Conservation (phyloP, 2,888 invertebrate genomes). For the Himalopsyche japonica region DNA sequence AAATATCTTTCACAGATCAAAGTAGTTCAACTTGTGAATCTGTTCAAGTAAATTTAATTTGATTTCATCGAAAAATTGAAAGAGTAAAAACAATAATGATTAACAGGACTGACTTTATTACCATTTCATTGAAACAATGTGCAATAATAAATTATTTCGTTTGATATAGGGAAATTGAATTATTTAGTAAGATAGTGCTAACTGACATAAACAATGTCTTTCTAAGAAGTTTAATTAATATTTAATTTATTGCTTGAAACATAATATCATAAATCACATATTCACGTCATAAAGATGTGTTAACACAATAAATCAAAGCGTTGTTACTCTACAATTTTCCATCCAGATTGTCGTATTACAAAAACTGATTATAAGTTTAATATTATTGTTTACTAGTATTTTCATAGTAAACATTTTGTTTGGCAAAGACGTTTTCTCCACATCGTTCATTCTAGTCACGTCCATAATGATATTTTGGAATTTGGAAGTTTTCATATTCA, state of each 20-base stretch:
- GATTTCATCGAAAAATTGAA: no score
- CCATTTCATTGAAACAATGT: no score
- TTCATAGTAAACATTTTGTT: neutral
- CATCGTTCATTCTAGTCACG: neutral
- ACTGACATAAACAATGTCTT: no score
- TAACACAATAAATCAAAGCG: neutral
- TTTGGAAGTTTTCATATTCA: constrained; percentile 10
- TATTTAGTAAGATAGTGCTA: no score
- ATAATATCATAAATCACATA: neutral
- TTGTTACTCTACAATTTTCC: neutral
- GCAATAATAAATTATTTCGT: no score
- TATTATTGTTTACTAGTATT: neutral
- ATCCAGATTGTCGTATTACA: neutral
- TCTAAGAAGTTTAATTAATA: neutral
- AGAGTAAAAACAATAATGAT: no score
- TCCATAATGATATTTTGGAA: constrained; percentile 7
- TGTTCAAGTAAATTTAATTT: no score
- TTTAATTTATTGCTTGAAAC: neutral
- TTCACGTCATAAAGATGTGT: neutral
- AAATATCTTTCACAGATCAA: no score
- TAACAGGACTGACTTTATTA: no score
- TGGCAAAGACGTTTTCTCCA: neutral
- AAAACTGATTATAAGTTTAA: neutral
- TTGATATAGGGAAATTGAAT: no score
- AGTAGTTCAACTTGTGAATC: no score